Evolutionary conservation across 2,888 invertebrate species (phyloP), one percentile per base, ranked within the genome.

Genomic region (Dynastes hyllus): DNA sequence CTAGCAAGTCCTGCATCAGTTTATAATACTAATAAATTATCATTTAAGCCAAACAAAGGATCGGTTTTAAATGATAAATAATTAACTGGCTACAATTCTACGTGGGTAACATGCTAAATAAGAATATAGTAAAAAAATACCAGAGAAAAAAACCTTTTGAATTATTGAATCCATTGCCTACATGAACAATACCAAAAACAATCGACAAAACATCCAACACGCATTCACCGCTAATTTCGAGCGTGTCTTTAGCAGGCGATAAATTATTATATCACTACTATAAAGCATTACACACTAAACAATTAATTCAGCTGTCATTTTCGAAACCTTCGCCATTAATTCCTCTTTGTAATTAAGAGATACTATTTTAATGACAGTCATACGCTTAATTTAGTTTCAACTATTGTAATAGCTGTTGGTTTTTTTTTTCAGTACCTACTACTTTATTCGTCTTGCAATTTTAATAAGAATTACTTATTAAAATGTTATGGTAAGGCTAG

Each of bases 281-380:
- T 75, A 75, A 75, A 61, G 61, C 73, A 61, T 29, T 45, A 29
- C 73, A 11, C 61, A 61, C 27, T 75, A 61, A 75, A 58, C 73
- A 75, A 75, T 75, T 75, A 75, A 75, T 75, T 61, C 58, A 63
- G 13, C 73, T 75, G 73, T 63, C 73, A 75, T 50, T 75, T 75
- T 45, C 22, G 16, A 63, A 75, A 50, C 45, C 45, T 75, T 45
- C 55, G 16, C 61, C 73, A 75, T 75, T 75, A 75, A 75, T 75
- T 75, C 37, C 32, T 45, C 29, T 40, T 29, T 61, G 27, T 75
- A 75, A 75, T 75, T 75, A 61, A 75, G 73, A 40, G 73, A 29
- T 61, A 75, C 61, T 27, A 61, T 45, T 75, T 45, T 75, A 61
- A 61, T 61, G 61, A 75, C 73, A 75, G n/a, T 50, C 61, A 37